phyloP scores from a whole-genome alignment of 2,888 invertebrate genomes.

The Cactoblastis cactorum region DNA sequence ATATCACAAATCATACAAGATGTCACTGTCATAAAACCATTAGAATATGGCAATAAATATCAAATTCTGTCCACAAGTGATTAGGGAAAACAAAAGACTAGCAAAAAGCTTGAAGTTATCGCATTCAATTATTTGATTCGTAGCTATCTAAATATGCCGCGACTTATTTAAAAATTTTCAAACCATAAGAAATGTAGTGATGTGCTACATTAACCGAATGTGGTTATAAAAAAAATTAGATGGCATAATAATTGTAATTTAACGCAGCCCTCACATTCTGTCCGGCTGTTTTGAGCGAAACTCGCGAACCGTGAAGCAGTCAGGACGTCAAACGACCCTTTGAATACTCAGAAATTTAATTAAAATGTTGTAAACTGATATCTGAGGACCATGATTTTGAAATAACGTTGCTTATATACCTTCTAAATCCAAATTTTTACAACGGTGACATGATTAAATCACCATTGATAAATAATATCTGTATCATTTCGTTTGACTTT shows the following conservation, averaged over 20 bases:
- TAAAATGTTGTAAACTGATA: conserved; percentile 55
- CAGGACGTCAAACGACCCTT: conserved; percentile 57
- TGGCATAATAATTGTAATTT: conserved; percentile 63
- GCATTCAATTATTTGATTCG: too few relatives aligned
- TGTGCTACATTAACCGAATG: conserved; percentile 12
- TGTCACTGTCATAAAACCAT: too few relatives aligned
- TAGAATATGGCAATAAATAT: too few relatives aligned
- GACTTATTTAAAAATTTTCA: background rate
- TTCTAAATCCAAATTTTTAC: background rate
- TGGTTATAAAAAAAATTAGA: conserved; percentile 14
- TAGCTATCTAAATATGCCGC: too few relatives aligned
- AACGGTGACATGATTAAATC: background rate
- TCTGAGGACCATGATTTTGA: conserved; percentile 32
- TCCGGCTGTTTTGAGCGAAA: conserved; percentile 36
- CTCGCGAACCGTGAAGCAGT: conserved; percentile 53
- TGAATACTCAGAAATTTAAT: conserved; percentile 61
- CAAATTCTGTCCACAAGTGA: too few relatives aligned
- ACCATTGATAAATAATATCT: too few relatives aligned
- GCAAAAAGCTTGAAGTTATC: too few relatives aligned
- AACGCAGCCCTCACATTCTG: conserved; percentile 34
- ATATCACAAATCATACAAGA: too few relatives aligned
- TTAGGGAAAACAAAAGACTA: too few relatives aligned
- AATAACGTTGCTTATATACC: conserved; percentile 15
- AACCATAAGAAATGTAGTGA: conserved; percentile 9
- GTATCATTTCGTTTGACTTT: too few relatives aligned